phyloP scores from a whole-genome alignment of 2,888 invertebrate genomes.

The Apotomis capreana region DNA sequence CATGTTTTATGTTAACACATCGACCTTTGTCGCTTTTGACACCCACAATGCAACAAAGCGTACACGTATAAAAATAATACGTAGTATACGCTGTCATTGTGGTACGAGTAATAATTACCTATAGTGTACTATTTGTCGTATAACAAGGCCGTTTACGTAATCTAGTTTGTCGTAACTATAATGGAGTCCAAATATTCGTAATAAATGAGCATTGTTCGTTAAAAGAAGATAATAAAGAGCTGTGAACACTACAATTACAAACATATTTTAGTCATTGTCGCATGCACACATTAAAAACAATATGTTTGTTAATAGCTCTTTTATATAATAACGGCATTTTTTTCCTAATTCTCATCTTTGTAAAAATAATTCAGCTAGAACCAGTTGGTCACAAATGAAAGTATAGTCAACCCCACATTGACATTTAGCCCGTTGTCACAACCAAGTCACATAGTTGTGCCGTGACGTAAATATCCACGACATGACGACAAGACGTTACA shows the following conservation, averaged over 20 bases:
- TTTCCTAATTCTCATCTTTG: too few species aligned
- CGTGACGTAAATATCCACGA: too few species aligned
- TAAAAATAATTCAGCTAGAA: too few species aligned
- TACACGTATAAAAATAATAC: background rate
- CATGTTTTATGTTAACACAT: slow-evolving; percentile 5
- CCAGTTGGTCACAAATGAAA: too few species aligned
- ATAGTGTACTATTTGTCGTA: background rate
- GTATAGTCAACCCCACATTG: too few species aligned
- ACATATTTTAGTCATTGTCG: background rate
- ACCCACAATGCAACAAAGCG: background rate
- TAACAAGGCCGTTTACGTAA: slow-evolving; percentile 11
- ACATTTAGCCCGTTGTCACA: too few species aligned
- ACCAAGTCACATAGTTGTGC: too few species aligned
- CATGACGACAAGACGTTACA: too few species aligned
- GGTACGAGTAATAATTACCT: background rate
- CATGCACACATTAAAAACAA: background rate
- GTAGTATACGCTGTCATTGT: background rate
- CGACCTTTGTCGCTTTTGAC: slow-evolving; percentile 13
- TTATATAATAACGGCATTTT: too few species aligned
- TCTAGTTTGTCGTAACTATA: background rate
- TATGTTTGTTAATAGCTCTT: too few species aligned
- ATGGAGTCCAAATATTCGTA: background rate
- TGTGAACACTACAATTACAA: background rate
- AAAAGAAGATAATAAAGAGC: background rate
- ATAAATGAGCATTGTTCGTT: slow-evolving; percentile 6